phyloP scores from a whole-genome alignment of 2,888 invertebrate species.

The Aphidoletes aphidimyza region DNA sequence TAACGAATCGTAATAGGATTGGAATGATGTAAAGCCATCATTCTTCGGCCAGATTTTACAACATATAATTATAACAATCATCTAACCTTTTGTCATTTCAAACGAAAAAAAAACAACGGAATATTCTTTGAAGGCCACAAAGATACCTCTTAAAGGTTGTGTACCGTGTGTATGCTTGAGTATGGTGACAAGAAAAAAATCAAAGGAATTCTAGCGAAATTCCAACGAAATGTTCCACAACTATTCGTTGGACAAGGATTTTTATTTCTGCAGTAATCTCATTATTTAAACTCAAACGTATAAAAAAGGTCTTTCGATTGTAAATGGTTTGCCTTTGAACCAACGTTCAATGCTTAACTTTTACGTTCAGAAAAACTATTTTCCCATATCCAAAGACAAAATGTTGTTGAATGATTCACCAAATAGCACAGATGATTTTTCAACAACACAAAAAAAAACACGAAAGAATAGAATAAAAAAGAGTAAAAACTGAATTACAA shows the following conservation, averaged over 20 bases:
- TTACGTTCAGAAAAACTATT: too few relatives aligned
- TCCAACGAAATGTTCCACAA: too few relatives aligned
- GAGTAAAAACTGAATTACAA: not conserved
- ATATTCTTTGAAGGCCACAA: not conserved
- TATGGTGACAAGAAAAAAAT: not conserved
- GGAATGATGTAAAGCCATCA: too few relatives aligned
- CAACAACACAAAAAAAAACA: too few relatives aligned
- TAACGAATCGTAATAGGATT: not conserved
- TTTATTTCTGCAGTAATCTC: not conserved
- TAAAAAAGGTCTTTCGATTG: too few relatives aligned
- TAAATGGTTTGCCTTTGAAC: not conserved
- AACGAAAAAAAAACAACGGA: not conserved
- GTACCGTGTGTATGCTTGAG: not conserved
- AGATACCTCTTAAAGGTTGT: not conserved
- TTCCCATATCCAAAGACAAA: too few relatives aligned
- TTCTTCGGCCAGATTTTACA: too few relatives aligned
- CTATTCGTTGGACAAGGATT: not conserved
- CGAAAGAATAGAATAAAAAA: too few relatives aligned
- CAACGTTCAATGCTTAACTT: not conserved
- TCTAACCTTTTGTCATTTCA: not conserved
- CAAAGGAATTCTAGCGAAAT: not conserved
- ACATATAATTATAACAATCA: not conserved
- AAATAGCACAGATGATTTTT: too few relatives aligned
- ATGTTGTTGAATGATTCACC: too few relatives aligned
- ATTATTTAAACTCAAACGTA: not conserved